phyloP scores from a whole-genome alignment of 2,888 invertebrate genomes.

The Bugulina stolonifera region DNA sequence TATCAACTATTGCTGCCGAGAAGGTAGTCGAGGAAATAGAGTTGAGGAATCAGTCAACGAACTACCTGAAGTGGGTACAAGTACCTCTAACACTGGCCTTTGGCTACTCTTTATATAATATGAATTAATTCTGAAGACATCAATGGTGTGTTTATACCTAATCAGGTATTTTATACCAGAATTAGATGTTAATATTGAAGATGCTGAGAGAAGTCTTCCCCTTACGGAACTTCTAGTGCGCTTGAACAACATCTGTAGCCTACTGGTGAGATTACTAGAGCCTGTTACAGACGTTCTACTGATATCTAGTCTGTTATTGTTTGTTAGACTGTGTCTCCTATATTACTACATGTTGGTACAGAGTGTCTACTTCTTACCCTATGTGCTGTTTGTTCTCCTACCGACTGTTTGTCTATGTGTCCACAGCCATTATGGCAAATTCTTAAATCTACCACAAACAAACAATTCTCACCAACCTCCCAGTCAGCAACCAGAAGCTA shows the following conservation, averaged over 20 bases:
- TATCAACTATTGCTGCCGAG: neutral
- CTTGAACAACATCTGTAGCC: neutral
- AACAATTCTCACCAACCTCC: too few species aligned
- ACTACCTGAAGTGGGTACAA: neutral
- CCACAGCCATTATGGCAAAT: neutral
- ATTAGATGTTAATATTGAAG: neutral
- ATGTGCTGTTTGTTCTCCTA: neutral
- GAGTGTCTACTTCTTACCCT: neutral
- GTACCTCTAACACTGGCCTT: conserved; percentile 2
- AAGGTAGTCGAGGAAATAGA: neutral
- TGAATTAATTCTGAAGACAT: neutral
- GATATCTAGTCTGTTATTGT: neutral
- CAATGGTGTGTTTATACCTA: neutral
- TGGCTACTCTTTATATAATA: neutral
- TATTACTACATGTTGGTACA: neutral
- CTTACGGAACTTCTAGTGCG: neutral
- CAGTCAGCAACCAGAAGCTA: too few species aligned
- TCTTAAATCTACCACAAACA: neutral
- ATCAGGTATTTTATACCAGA: neutral
- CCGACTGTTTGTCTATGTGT: neutral
- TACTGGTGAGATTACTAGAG: neutral
- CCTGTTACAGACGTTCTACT: neutral
- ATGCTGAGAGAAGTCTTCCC: neutral
- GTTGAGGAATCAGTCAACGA: neutral
- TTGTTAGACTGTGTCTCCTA: neutral